A percentile compares a stretch with the other conserved stretches of the same genome.
These are phyloP conservation scores for Menidia beryllina DNA, from an alignment of 2,113 vertebrate species.

Conservation along the genomic window DNA sequence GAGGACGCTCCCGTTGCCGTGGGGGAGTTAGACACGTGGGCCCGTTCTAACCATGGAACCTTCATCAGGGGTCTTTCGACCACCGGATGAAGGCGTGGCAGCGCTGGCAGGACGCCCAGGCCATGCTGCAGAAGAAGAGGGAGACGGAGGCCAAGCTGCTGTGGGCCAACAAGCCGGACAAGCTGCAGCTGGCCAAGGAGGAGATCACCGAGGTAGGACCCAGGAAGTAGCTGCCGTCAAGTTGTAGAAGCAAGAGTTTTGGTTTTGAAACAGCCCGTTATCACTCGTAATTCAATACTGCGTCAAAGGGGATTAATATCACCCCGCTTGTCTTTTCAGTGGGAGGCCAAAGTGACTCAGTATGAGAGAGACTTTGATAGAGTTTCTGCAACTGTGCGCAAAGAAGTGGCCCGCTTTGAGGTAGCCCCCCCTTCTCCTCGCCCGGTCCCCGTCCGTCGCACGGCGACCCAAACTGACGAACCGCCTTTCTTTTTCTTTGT, in stretches of 20 bases:
- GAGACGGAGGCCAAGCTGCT: slow-evolving; percentile 94
- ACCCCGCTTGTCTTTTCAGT: slow-evolving; percentile 82
- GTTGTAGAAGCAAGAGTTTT: no score
- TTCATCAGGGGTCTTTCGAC: slow-evolving; percentile 96
- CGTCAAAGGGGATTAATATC: no score
- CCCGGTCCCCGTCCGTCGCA: background rate
- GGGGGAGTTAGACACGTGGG: no score
- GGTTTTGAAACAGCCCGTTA: no score
- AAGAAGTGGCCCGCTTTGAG: slow-evolving; percentile 95
- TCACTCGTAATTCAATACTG: no score
- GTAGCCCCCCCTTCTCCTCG: slow-evolving; percentile 64
- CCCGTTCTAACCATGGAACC: no score
- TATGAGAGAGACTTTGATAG: slow-evolving; percentile 95
- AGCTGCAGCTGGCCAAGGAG: slow-evolving; percentile 96
- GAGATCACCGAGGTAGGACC: slow-evolving; percentile 91
- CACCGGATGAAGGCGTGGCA: slow-evolving; percentile 98
- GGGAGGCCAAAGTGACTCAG: slow-evolving; percentile 95
- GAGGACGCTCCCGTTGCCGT: no score
- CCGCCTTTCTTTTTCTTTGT: slow-evolving; percentile 13
- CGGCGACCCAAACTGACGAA: background rate
- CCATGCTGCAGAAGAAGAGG: slow-evolving; percentile 93
- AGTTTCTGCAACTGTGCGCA: slow-evolving; percentile 92
- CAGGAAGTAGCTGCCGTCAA: no score
- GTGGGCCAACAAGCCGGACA: slow-evolving; percentile 98
- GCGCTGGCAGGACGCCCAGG: slow-evolving; percentile 95